phyloP scores from a whole-genome alignment of 2,113 vertebrate genomes.

The Polypterus bichir region DNA sequence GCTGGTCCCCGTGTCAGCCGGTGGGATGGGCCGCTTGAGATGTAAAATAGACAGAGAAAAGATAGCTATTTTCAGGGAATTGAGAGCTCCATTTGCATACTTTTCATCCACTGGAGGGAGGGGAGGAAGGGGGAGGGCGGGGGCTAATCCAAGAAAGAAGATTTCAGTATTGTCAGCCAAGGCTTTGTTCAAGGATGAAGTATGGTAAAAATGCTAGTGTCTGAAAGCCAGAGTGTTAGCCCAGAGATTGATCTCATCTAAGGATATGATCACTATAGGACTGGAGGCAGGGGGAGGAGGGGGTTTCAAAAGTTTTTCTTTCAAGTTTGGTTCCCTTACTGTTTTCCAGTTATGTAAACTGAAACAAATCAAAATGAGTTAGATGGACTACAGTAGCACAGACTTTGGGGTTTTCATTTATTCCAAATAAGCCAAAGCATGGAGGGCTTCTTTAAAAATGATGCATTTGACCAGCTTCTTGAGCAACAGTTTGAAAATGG shows the following conservation, averaged over 20 bases:
- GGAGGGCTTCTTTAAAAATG: too few species aligned
- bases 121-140: constrained; percentile 11
- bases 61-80: constrained; percentile 38
- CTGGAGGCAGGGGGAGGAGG: too few species aligned
- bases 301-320: too few species aligned
- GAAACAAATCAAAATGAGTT: too few species aligned
- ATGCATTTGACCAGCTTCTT: too few species aligned
- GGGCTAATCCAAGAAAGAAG: constrained; percentile 53
- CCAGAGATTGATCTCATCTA: constrained; percentile 40
- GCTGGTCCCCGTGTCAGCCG: constrained; percentile 38
- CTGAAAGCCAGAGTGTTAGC: constrained; percentile 43
- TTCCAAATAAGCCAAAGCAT: too few species aligned
- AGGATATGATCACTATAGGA: constrained; percentile 25
- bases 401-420: too few species aligned
- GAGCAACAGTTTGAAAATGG: too few species aligned
- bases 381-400: too few species aligned
- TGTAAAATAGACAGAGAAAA: constrained; percentile 47
- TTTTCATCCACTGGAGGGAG: constrained; percentile 34
- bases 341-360: too few species aligned
- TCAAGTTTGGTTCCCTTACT: too few species aligned
- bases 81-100: constrained; percentile 50
- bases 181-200: constrained; percentile 52
- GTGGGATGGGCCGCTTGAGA: constrained; percentile 35
- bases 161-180: constrained; percentile 49
- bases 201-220: constrained; percentile 52